Evolutionary conservation across 2,113 vertebrate species (phyloP), one percentile per base, ranked within the genome.

Genomic region (Sigmodon hispidus): DNA sequence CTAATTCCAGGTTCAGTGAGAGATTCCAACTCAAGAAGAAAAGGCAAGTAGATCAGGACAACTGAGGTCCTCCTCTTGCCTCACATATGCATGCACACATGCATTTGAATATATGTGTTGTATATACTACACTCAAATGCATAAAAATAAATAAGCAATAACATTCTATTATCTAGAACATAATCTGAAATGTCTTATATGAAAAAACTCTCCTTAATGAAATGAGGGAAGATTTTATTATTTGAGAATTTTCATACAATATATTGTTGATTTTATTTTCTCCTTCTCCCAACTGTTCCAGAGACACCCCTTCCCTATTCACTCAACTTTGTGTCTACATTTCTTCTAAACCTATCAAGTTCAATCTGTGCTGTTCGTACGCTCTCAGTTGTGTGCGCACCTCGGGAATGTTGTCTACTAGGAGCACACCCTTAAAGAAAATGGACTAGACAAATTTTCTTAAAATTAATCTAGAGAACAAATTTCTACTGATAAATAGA

Each of bases 141-240:
- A 65, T 48, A 48, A 45, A 63, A 45, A 45, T 34, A 61, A 43
- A 17, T 61, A 61, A 17, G 61, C 15, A 40, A 59, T 57, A 61
- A 29, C 40, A n/a, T 61, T 43, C 7, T 29, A 15, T 16, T 45
- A 26, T 26, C 16, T 40, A 84, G 24, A 13, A 31, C 59, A 34
- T 45, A 75, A 91, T 67, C 12, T 72, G 29, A 80, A 92, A 79
- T 80, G 77, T 92, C n/a, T 87, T 21, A 92, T 31, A 73, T 45
- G 34, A 89, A 92, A 55, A 95, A 57, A 73, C 7, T 55, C 55
- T 45, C 55, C 31, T 61, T 77, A 95, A 40, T 13, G 17, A 96
- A 94, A 94, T 73, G 85, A 90, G 94, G 11, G 61, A 96, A 65
- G 81, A 61, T 48, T 86, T n/a, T 80, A 55, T 57, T 80, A 43